Conservation (phyloP, 2,888 invertebrate species). For the Galerucella nymphaeae region DNA sequence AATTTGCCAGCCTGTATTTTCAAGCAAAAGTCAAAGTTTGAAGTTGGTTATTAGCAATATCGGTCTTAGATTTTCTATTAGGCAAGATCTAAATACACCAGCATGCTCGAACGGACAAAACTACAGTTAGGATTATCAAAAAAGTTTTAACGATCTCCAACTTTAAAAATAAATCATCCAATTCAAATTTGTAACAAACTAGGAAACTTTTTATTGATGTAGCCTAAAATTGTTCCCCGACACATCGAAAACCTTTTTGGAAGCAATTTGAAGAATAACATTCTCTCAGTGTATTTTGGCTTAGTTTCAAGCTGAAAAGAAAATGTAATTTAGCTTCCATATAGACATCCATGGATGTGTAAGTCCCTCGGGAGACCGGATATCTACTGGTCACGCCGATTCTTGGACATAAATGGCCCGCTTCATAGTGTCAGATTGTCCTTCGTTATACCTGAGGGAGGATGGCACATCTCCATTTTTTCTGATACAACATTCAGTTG, state of each 20-base stretch:
- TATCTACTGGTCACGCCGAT: conserved; percentile 41
- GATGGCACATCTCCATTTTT: conserved; percentile 19
- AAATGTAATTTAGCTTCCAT: conserved; percentile 46
- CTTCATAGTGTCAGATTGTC: conserved; percentile 48
- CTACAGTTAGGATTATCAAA: no score
- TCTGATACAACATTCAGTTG: conserved; percentile 24
- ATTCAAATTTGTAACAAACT: no score
- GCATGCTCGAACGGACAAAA: no score
- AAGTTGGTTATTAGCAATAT: no score
- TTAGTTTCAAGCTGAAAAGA: conserved; percentile 33
- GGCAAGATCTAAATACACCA: no score
- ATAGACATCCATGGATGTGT: conserved; percentile 46
- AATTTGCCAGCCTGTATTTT: no score
- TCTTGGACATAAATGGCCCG: conserved; percentile 45
- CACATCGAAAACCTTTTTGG: not conserved
- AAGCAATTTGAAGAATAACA: not conserved
- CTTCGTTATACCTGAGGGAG: conserved; percentile 35
- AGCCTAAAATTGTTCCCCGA: not conserved
- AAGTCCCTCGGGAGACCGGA: conserved; percentile 42
- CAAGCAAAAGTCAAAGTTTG: no score
- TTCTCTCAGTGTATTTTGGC: conserved; percentile 33
- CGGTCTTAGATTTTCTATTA: no score
- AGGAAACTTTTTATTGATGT: no score
- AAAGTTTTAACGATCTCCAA: no score
- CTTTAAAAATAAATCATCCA: no score